Evolutionary conservation across 2,797 vertebrate genomes (phyloP).

Genomic region (Manis crassicaudata): DNA sequence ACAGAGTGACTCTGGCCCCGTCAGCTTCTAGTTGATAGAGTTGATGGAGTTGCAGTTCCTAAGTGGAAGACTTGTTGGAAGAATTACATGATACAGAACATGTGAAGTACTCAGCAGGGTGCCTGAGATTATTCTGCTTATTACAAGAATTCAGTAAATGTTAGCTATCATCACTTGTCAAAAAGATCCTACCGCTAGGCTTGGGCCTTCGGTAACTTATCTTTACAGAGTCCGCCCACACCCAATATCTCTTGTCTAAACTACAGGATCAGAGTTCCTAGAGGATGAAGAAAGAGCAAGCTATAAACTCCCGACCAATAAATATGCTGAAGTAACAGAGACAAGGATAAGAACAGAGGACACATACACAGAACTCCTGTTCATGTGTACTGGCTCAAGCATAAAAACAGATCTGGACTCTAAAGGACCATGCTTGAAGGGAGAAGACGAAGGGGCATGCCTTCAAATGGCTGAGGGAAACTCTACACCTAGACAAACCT

Average conservation of each 20-base stretch:
- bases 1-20: neutral
- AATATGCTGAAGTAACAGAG: neutral
- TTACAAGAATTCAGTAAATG: neutral
- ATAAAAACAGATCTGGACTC: neutral
- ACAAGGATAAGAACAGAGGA: neutral
- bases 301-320: neutral
- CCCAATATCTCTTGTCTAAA: neutral
- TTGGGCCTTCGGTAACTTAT: neutral
- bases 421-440: neutral
- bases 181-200: neutral
- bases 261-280: neutral
- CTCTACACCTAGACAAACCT: neutral
- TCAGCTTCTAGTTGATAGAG: neutral
- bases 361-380: neutral
- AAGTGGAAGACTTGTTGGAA: neutral
- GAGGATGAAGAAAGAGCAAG: neutral
- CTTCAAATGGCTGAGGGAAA: neutral
- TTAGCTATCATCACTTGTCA: neutral
- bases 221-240: neutral
- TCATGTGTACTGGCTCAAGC: neutral
- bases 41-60: neutral
- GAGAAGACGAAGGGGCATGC: neutral
- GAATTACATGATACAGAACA: neutral
- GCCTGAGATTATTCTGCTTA: neutral
- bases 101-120: neutral